Conservation (phyloP, 2,888 invertebrate species). For the Heliconius ismenius region DNA sequence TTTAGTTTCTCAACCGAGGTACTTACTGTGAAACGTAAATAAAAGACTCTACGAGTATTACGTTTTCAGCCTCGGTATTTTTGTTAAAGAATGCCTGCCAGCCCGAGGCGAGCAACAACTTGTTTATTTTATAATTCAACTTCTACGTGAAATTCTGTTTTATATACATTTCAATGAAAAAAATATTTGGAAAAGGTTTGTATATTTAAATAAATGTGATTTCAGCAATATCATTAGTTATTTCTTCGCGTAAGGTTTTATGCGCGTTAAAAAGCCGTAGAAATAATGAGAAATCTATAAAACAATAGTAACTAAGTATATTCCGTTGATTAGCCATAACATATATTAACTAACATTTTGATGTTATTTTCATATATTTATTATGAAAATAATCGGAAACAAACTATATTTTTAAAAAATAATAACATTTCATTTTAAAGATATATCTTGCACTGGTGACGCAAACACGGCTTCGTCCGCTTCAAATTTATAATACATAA, state of each 20-base stretch:
- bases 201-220: too few relatives aligned
- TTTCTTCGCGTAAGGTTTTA: too few relatives aligned
- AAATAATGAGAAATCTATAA: not conserved
- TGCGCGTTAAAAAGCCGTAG: too few relatives aligned
- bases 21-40: conserved; percentile 15
- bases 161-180: not conserved
- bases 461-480: too few relatives aligned
- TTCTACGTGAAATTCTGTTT: not conserved
- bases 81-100: conserved; percentile 1
- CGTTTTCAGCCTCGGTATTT: not conserved
- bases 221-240: too few relatives aligned
- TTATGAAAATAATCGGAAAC: too few relatives aligned
- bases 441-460: too few relatives aligned
- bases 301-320: not conserved
- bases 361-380: too few relatives aligned
- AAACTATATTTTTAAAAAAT: too few relatives aligned
- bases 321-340: not conserved
- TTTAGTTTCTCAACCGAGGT: conserved; percentile 26
- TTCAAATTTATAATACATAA: too few relatives aligned
- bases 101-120: not conserved
- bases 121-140: conserved; percentile 17
- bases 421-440: too few relatives aligned
- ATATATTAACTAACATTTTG: not conserved
- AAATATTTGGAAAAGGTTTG: not conserved
- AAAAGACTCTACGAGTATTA: conserved; percentile 20